phyloP scores from a whole-genome alignment of 2,113 vertebrate species.

The Cyanocitta stelleri region DNA sequence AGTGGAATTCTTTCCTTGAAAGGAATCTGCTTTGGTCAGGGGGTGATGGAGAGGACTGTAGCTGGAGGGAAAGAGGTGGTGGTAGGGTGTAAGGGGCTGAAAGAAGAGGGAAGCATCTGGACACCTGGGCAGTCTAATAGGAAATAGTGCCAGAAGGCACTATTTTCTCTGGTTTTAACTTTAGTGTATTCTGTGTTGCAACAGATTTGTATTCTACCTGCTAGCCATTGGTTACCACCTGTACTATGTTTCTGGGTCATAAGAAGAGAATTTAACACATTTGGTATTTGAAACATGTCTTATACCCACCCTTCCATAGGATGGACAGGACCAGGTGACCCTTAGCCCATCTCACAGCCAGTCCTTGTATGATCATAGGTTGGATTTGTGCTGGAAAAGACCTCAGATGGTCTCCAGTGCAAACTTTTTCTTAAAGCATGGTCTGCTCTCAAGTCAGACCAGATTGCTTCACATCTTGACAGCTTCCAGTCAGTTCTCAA shows the following conservation, averaged over 20 bases:
- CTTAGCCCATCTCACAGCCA: not conserved
- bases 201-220: not conserved
- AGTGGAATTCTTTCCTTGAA: constrained; percentile 39
- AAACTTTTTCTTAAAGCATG: not conserved
- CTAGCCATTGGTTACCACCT: not conserved
- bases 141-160: not conserved
- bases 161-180: constrained; percentile 1
- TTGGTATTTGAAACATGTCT: not conserved
- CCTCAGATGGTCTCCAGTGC: not conserved
- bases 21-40: constrained; percentile 25
- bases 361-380: not conserved
- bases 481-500: not conserved
- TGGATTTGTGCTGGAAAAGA: not conserved
- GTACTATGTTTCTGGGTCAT: not conserved
- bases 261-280: not conserved
- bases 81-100: not conserved
- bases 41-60: not conserved
- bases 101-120: not conserved
- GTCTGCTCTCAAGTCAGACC: not conserved
- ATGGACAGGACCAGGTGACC: not conserved
- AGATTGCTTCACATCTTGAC: not conserved
- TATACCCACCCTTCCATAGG: not conserved
- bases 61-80: not conserved
- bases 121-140: not conserved
- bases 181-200: not conserved